These are phyloP conservation scores for Cryptocephalus primarius DNA, from an alignment of 2,888 invertebrate species.

Conservation along the genomic window DNA sequence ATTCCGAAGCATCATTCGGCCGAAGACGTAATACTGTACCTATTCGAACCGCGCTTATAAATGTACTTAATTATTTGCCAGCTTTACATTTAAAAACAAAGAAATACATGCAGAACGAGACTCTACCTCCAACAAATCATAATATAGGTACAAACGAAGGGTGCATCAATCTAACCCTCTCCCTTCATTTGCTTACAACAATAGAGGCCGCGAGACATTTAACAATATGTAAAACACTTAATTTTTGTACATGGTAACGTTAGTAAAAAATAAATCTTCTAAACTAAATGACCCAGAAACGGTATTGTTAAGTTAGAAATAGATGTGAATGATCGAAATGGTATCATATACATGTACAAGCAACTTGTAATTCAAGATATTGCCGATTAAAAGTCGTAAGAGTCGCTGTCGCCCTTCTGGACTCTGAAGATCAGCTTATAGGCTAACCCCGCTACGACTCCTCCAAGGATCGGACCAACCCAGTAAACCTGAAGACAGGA, in stretches of 20 bases:
- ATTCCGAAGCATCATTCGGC: too few relatives aligned
- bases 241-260: background rate
- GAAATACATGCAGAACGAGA: too few relatives aligned
- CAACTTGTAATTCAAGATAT: background rate
- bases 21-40: too few relatives aligned
- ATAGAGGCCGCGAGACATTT: background rate
- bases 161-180: too few relatives aligned
- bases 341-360: too few relatives aligned
- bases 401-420: conserved; percentile 61
- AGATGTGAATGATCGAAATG: background rate
- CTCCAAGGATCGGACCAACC: conserved; percentile 52
- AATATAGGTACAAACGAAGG: too few relatives aligned
- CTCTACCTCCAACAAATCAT: too few relatives aligned
- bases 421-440: conserved; percentile 51
- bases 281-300: background rate
- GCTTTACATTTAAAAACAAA: too few relatives aligned
- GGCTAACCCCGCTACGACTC: conserved; percentile 42
- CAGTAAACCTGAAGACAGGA: conserved; percentile 45
- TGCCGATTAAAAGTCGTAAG: conserved; percentile 59
- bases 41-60: too few relatives aligned
- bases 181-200: too few relatives aligned
- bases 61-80: too few relatives aligned
- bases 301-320: background rate
- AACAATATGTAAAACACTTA: background rate
- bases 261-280: background rate